Evolutionary conservation across 2,797 vertebrate species (phyloP).

Genomic region (Poecilia wingei): DNA sequence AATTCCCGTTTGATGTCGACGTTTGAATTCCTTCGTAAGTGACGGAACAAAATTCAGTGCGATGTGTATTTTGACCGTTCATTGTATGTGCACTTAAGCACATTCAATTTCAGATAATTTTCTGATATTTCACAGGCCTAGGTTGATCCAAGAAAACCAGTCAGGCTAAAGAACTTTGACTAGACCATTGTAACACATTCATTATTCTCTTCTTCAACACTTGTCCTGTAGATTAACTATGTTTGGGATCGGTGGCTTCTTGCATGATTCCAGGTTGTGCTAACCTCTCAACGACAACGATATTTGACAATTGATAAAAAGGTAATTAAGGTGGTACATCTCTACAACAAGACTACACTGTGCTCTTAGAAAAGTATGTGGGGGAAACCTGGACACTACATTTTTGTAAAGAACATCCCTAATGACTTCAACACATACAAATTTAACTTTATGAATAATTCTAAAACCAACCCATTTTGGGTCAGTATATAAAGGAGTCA

Average conservation of each 20-base stretch:
- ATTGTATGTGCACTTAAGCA: not conserved
- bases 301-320: not conserved
- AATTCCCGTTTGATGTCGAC: constrained; percentile 11
- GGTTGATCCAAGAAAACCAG: not conserved
- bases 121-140: not conserved
- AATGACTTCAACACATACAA: not conserved
- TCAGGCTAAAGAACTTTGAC: not conserved
- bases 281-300: not conserved
- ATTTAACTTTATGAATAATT: not conserved
- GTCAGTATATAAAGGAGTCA: not conserved
- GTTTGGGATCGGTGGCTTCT: not conserved
- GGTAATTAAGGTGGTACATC: not conserved
- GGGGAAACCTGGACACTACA: not conserved
- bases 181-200: not conserved
- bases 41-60: not conserved
- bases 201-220: not conserved
- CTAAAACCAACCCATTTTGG: not conserved
- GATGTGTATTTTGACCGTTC: constrained; percentile 5
- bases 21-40: constrained; percentile 2
- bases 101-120: not conserved
- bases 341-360: not conserved
- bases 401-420: not conserved
- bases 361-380: not conserved
- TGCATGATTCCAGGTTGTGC: not conserved
- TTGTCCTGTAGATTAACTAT: not conserved